phyloP scores from a whole-genome alignment of 2,888 invertebrate genomes.

The Plutella xylostella region DNA sequence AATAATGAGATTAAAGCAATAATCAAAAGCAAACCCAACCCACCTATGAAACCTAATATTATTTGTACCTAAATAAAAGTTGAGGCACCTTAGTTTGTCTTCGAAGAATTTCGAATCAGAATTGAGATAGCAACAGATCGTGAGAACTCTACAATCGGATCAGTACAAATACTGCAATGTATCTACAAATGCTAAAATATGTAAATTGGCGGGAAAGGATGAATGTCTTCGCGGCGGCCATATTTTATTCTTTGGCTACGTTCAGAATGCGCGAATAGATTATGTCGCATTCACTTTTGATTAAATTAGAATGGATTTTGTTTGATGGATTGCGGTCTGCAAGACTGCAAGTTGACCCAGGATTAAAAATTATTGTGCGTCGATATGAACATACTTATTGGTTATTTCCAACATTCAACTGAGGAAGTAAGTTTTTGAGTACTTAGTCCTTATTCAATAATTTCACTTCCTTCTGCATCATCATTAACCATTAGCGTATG shows the following conservation, averaged over 20 bases:
- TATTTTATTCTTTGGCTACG: constrained; percentile 26
- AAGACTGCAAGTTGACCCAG: neutral
- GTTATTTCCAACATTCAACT: neutral
- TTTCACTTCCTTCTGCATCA: neutral
- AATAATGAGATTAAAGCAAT: neutral
- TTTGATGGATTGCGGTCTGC: constrained; percentile 1
- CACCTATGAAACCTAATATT: neutral
- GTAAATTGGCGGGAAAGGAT: constrained; percentile 41
- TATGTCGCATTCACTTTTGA: constrained; percentile 24
- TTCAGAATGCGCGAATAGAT: constrained; percentile 19
- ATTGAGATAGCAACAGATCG: constrained; percentile 4
- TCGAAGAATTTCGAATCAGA: neutral
- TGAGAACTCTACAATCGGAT: neutral
- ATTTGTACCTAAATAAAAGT: neutral
- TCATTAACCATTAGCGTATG: no score
- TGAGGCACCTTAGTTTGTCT: neutral
- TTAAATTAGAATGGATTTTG: constrained; percentile 32
- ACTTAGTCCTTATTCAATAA: neutral
- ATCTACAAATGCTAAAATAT: constrained; percentile 27
- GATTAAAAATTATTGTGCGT: neutral
- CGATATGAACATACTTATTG: neutral
- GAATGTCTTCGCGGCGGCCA: constrained; percentile 30
- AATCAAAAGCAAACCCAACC: neutral
- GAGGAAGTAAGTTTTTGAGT: neutral
- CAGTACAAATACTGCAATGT: constrained; percentile 14